These are phyloP conservation scores for Globia sparganii DNA, from an alignment of 2,888 invertebrate genomes.

Conservation along the genomic window DNA sequence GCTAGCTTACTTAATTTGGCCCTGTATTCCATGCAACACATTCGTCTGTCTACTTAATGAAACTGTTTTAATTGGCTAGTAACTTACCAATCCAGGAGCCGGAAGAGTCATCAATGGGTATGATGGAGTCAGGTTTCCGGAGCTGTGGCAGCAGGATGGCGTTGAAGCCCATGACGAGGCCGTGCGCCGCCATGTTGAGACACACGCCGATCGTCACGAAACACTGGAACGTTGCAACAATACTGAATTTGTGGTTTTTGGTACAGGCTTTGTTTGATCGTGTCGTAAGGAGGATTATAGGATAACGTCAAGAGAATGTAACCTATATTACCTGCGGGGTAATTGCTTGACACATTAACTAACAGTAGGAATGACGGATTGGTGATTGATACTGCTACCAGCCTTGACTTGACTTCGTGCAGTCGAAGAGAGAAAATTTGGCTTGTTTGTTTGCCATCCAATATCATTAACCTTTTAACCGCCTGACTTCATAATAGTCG, in stretches of 20 bases:
- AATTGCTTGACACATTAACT: too few relatives aligned
- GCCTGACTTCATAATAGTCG: too few relatives aligned
- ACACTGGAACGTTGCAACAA: conserved; percentile 69
- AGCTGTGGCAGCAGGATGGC: conserved; percentile 90
- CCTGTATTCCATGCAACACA: background rate
- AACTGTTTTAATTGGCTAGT: background rate
- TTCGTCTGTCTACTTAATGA: background rate
- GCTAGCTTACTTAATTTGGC: background rate
- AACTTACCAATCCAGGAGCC: conserved; percentile 89
- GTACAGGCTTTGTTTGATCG: background rate
- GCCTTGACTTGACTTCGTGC: too few relatives aligned
- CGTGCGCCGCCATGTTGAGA: conserved; percentile 75
- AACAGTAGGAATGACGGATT: background rate
- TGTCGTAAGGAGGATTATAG: background rate
- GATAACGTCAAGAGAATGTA: background rate
- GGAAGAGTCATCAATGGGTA: conserved; percentile 81
- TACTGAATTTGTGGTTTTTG: background rate
- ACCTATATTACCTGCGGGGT: background rate
- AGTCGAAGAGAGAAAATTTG: background rate
- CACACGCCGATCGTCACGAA: conserved; percentile 78
- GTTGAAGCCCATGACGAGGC: conserved; percentile 86
- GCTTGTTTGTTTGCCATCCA: background rate
- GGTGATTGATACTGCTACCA: too few relatives aligned
- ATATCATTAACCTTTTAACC: too few relatives aligned
- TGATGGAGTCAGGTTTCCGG: conserved; percentile 74